phyloP scores from a whole-genome alignment of 2,113 vertebrate genomes.

The Austrofundulus limnaeus region DNA sequence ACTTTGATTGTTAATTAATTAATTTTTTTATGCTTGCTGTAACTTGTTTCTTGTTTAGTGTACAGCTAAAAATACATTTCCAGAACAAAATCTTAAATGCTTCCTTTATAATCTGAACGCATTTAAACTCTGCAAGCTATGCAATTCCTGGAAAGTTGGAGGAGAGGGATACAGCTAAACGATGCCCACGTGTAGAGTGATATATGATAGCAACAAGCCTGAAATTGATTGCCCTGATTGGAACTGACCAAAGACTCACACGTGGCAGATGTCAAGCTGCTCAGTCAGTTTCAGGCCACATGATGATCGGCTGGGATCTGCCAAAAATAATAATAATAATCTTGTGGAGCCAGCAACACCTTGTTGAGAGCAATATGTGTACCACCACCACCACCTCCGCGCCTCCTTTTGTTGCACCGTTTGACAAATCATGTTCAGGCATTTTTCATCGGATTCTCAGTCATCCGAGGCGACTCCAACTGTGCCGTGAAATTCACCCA shows the following conservation, averaged over 20 bases:
- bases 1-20: constrained; percentile 61
- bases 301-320: no score
- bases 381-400: not conserved
- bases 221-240: not conserved
- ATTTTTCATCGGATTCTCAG: constrained; percentile 50
- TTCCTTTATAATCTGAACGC: not conserved
- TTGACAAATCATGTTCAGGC: constrained; percentile 60
- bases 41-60: no score
- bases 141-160: constrained; percentile 3
- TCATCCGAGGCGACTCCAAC: constrained; percentile 39
- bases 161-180: not conserved
- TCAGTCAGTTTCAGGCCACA: no score
- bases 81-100: not conserved
- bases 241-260: not conserved
- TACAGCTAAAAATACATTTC: not conserved
- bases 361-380: constrained; percentile 18
- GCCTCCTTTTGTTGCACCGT: constrained; percentile 64
- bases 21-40: constrained; percentile 25
- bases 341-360: constrained; percentile 4
- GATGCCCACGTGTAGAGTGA: constrained; percentile 34
- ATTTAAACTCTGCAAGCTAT: no score
- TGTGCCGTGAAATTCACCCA: constrained; percentile 22
- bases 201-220: constrained; percentile 35
- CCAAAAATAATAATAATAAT: no score
- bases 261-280: no score